Base-by-base conservation (phyloP, 2,797 vertebrate species). In the Pteropus rufus region DNA sequence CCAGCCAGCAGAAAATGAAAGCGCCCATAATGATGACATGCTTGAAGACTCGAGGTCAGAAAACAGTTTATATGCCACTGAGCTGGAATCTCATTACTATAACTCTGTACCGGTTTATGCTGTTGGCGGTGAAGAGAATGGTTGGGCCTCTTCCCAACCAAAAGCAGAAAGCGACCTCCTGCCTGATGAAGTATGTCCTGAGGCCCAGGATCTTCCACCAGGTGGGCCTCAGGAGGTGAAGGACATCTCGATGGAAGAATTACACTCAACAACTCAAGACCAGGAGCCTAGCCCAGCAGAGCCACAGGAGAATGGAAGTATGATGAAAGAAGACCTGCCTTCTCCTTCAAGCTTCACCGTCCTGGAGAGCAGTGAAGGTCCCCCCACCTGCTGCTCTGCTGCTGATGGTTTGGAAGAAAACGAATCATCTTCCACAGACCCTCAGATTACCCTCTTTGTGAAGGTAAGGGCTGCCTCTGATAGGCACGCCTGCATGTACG, bases 391-490 rank as follows among this genome's bases (percentile, higher is more conserved):
- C 90, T 93, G 83, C 79, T 94, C 97, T 11, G 31, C 62, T 34
- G 95, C 81, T 39, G 60, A 76, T 21, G 94, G 64, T 89, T 93
- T 62, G 0, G 95, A 95, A 94, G 97, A 97, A 97, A 54, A 62
- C 0, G n/a, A 96, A 52, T 84, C 73, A 84, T 76, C 24, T 31
- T 21, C 19, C 12, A 19, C 18, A 34, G 46, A 89, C 18, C 26
- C 18, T 7, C 94, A 98, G 41, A 98, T 98, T 88, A 93, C 0
- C 60, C 75, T 99, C 54, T 98, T 96, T 83, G 97, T 98, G 54
- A 98, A 98, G 98, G 98, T 98, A 98, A 98, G 98, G 41, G 31
- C 93, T 15, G 24, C 21, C 5, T 85, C 3, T 76, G 65, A 56
- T 52, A n/a, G 91, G 81, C 23, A 36, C 31, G 7, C 0, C 23